A percentile compares a stretch with the other conserved stretches of the same genome.
Evolutionary conservation across 2,113 vertebrate species (phyloP).

Genomic region (Engystomops pustulosus): DNA sequence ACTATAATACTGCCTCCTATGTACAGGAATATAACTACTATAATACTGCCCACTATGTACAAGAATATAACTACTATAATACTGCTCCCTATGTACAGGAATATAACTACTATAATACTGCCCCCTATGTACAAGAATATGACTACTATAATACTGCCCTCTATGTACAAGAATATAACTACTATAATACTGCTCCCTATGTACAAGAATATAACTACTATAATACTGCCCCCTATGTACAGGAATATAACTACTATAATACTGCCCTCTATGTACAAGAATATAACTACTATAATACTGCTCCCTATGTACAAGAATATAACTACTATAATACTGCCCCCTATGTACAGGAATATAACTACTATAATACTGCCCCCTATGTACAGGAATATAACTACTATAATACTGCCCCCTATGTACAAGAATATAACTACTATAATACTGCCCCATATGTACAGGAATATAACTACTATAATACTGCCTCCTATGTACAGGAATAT

Average conservation of each 20-base stretch:
- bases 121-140: too few species aligned
- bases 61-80: too few species aligned
- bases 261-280: not conserved
- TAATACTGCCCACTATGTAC: too few species aligned
- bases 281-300: not conserved
- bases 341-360: not conserved
- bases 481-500: not conserved
- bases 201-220: not conserved
- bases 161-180: not conserved
- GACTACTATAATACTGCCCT: too few species aligned
- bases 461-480: not conserved
- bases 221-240: not conserved
- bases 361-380: slow-evolving; percentile 1
- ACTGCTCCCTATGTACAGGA: too few species aligned
- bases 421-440: slow-evolving; percentile 10
- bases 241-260: slow-evolving; percentile 7
- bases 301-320: not conserved
- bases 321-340: slow-evolving; percentile 4
- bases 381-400: not conserved
- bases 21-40: too few species aligned
- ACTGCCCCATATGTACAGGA: not conserved
- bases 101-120: too few species aligned
- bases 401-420: not conserved
- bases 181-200: not conserved
- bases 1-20: too few species aligned